A percentile compares a stretch with the other conserved stretches of the same genome.
These are phyloP conservation scores for Flexamia atlantica DNA, from an alignment of 2,888 invertebrate genomes.

Conservation along the genomic window DNA sequence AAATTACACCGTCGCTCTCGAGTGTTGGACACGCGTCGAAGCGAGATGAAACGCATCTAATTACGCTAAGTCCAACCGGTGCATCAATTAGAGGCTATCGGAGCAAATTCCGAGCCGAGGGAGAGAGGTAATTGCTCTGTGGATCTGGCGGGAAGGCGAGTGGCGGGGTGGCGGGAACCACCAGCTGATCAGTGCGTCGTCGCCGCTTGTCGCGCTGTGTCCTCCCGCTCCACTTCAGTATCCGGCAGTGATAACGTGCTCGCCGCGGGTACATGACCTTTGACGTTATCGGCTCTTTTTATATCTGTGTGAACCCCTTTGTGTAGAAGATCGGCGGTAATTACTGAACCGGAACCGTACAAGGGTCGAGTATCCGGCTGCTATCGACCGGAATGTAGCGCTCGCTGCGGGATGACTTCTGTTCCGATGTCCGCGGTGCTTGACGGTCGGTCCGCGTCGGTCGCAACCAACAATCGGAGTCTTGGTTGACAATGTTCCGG, in stretches of 20 bases:
- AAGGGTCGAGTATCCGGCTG: too few relatives aligned
- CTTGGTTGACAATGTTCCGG: background rate
- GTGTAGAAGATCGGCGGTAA: too few relatives aligned
- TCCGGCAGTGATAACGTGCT: background rate
- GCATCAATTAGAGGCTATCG: background rate
- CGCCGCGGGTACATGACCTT: too few relatives aligned
- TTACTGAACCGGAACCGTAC: too few relatives aligned
- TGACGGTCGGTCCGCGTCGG: too few relatives aligned
- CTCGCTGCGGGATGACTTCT: too few relatives aligned
- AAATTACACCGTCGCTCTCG: slow-evolving; percentile 5
- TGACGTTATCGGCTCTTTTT: too few relatives aligned
- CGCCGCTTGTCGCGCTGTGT: background rate
- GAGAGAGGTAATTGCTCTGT: slow-evolving; percentile 9
- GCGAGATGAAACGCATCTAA: slow-evolving; percentile 25
- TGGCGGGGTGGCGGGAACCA: background rate
- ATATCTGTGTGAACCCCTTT: too few relatives aligned
- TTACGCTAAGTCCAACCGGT: background rate
- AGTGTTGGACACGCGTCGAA: background rate
- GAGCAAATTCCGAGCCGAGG: background rate
- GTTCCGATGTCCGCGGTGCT: too few relatives aligned
- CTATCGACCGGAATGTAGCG: too few relatives aligned
- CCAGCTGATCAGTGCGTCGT: slow-evolving; percentile 27
- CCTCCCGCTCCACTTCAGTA: background rate
- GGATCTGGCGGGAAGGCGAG: slow-evolving; percentile 25
- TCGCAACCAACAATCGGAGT: background rate